These are phyloP conservation scores for Linyphia triangularis DNA, from an alignment of 2,888 invertebrate genomes.

Conservation along the genomic window DNA sequence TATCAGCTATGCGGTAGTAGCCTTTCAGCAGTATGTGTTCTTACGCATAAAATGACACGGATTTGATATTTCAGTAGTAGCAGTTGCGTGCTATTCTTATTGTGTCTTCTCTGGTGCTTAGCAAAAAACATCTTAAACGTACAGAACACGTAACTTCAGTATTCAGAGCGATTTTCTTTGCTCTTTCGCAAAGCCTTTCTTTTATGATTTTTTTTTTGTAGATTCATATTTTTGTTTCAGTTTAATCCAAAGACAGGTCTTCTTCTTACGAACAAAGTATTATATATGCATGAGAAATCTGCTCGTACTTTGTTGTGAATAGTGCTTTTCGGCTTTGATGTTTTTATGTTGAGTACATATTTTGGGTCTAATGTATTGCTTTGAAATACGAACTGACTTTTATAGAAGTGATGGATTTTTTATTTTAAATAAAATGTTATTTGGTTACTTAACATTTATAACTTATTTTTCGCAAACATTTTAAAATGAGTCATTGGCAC, in stretches of 20 bases:
- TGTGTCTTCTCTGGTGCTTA: neutral
- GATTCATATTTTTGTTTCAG: neutral
- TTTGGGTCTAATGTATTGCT: no score
- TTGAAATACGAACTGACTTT: no score
- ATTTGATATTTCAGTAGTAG: constrained; percentile 18
- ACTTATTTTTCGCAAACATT: no score
- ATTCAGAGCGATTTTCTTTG: neutral
- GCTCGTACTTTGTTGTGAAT: neutral
- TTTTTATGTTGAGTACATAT: neutral
- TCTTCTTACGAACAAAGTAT: neutral
- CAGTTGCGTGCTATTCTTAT: constrained; percentile 22
- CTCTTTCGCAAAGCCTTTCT: neutral
- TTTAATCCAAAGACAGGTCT: neutral
- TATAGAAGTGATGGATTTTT: no score
- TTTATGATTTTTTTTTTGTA: neutral
- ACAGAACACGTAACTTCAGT: constrained; percentile 12
- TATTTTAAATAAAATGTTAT: no score
- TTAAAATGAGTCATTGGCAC: no score
- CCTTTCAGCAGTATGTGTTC: constrained; percentile 8
- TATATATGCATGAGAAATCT: neutral
- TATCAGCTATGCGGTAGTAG: constrained; percentile 29
- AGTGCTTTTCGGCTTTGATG: neutral
- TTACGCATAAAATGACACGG: constrained; percentile 11
- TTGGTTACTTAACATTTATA: no score
- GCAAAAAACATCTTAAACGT: constrained; percentile 16